A percentile compares a stretch with the other conserved stretches of the same genome.
Evolutionary conservation across 2,797 vertebrate species (phyloP).

Genomic region (Argya squamiceps): DNA sequence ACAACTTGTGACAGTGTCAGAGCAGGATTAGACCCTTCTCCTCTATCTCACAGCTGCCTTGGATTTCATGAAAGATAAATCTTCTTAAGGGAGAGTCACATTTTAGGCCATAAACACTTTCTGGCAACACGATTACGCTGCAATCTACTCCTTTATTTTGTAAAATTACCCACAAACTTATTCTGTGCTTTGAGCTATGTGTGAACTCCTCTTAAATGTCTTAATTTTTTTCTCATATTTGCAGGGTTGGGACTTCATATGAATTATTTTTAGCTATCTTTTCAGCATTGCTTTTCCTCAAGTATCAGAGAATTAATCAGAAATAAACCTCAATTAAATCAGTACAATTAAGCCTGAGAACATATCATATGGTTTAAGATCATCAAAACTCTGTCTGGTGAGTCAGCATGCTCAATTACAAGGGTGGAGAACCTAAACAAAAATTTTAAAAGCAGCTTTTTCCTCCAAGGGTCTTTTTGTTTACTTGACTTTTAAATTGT

Average conservation of each 20-base stretch:
- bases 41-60: constrained; percentile 48
- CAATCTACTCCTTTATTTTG: constrained; percentile 12
- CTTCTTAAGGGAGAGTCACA: constrained; percentile 19
- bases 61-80: constrained; percentile 47
- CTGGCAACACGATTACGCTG: not conserved
- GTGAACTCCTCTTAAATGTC: not conserved
- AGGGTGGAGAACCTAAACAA: not conserved
- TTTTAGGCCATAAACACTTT: constrained; percentile 49
- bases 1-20: not conserved
- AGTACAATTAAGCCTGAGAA: not conserved
- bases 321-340: not conserved
- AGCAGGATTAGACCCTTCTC: constrained; percentile 55
- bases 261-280: not conserved
- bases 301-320: not conserved
- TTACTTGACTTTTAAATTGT: not conserved
- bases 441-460: not conserved
- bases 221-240: not conserved
- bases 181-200: not conserved
- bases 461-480: not conserved
- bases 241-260: not conserved
- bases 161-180: not conserved
- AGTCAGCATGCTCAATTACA: not conserved
- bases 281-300: not conserved
- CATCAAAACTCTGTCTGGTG: not conserved
- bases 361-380: not conserved